phyloP scores from a whole-genome alignment of 1,140 invertebrate genomes.

The Leptestheria dahalacensis region DNA sequence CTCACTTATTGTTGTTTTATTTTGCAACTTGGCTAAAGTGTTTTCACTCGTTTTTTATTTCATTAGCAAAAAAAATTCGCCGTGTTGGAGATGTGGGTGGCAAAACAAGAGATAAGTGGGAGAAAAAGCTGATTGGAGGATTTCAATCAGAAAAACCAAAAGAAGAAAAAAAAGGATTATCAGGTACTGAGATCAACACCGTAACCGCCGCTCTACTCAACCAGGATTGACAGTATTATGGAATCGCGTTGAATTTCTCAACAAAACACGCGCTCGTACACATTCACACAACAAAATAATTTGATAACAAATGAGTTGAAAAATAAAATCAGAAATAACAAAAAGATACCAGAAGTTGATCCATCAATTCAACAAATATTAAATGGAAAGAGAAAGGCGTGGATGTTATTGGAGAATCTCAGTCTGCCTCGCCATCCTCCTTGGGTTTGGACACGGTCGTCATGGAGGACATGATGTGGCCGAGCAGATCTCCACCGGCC shows the following conservation, averaged over 20 bases:
- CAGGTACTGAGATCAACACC: conserved; percentile 13
- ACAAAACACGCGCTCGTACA: no score
- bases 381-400: no score
- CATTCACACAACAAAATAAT: not conserved
- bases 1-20: no score
- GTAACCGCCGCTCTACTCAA: no score
- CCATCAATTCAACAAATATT: not conserved
- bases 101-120: no score
- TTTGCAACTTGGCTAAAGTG: no score
- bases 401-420: no score
- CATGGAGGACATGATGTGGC: conserved; percentile 14
- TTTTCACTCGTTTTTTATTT: conserved; percentile 1
- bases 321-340: conserved; percentile 2
- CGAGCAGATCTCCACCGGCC: conserved; percentile 8
- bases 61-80: not conserved
- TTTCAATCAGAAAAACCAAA: not conserved
- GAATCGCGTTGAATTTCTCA: not conserved
- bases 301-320: not conserved
- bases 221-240: not conserved
- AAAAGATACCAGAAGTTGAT: not conserved
- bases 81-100: no score
- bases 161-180: conserved; percentile 1
- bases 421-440: conserved; percentile 8
- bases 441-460: conserved; percentile 10
- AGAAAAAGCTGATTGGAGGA: no score